Conservation (phyloP, 2,797 vertebrate species). For the Platalea minor region DNA sequence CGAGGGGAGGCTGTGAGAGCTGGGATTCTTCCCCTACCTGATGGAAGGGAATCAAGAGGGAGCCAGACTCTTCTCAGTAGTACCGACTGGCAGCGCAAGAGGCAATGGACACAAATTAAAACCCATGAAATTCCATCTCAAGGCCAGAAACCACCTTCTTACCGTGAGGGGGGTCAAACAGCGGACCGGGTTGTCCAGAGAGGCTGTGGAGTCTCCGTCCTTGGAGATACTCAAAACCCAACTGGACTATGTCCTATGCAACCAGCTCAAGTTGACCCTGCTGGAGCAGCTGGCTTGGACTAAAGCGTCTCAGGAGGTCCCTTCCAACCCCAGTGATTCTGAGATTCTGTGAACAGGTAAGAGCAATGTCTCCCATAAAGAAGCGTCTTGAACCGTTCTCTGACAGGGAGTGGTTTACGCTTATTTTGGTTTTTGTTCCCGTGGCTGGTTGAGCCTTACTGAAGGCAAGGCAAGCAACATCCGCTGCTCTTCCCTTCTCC, state of each 20-base stretch:
- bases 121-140: too few species aligned
- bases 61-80: too few species aligned
- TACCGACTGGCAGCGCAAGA: too few species aligned
- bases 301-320: background rate
- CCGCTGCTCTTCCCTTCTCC: background rate
- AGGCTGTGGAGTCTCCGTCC: too few species aligned
- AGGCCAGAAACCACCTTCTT: too few species aligned
- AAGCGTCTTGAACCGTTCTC: background rate
- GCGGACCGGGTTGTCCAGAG: too few species aligned
- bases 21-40: too few species aligned
- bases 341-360: background rate
- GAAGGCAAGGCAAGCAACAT: background rate
- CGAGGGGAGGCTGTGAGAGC: too few species aligned
- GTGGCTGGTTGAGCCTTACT: background rate
- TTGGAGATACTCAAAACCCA: too few species aligned
- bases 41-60: too few species aligned
- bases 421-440: background rate
- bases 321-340: background rate
- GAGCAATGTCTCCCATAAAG: background rate
- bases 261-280: background rate
- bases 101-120: too few species aligned
- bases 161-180: too few species aligned
- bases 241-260: background rate
- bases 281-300: background rate
- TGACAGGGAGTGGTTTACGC: background rate